Base-by-base conservation (phyloP, 2,113 vertebrate genomes). In the Poeciliopsis turrubarensis region DNA sequence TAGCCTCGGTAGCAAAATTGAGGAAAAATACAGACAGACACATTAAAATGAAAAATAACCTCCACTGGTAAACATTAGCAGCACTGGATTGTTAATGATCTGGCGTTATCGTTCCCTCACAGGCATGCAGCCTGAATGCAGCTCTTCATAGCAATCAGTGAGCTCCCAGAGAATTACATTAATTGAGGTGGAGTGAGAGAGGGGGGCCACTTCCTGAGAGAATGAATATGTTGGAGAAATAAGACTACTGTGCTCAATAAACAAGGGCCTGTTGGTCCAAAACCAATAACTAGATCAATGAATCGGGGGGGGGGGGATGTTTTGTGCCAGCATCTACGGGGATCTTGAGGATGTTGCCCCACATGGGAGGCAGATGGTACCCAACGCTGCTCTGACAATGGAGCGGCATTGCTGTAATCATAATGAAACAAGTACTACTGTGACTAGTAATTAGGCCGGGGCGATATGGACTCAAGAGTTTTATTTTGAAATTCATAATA, bases 1-100 rank as follows among this genome's bases (percentile, higher is more conserved):
- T 2, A 32, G 71, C 63, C 78, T 68, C n/a, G 25, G 73, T 34
- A 22, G 60, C 67, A 77, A 80, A 81, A 60, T 60, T 41, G 19
- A 32, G 62, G 54, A 14, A 70, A 67, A 65, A 80, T 37, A 17
- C 66, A 76, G 37, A 26, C 63, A 70, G 81, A 77, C 47, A 70
- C 81, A 88, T 91, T 81, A 85, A 73, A 78, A 81, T 78, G 80
- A 89, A 82, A 82, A 78, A 90, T 82, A 77, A 30, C 73, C 77
- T 75, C 70, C 70, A 30, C 11, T 25, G 60, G 70, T 77, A 79
- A 87, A 89, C 87, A 86, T 85, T 85, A 75, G 29, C 73, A 39
- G 78, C 73, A 68, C 61, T 66, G 74, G 87, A 84, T 85, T 72
- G 87, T 87, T 91, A 87, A 93, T 84, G 85, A 91, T 90, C 85